phyloP scores from a whole-genome alignment of 2,113 vertebrate genomes.

The Mohoua ochrocephala region DNA sequence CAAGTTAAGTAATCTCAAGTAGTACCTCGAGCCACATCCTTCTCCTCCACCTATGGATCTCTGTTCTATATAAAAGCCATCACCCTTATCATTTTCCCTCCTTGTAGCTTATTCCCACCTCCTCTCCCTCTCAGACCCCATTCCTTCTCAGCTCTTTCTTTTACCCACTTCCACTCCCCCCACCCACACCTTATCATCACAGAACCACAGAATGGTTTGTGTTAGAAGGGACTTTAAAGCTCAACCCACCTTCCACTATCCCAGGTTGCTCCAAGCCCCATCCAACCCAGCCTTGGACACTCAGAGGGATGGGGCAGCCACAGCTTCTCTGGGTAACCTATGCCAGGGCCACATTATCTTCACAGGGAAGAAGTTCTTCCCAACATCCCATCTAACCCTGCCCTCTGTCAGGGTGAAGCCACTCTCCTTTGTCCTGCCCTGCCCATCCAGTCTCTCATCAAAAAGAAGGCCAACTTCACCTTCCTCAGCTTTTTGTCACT shows the following conservation, averaged over 20 bases:
- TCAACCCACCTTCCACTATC: too few species aligned
- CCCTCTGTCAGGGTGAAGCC: neutral
- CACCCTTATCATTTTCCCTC: neutral
- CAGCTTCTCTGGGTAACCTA: neutral
- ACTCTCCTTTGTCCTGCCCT: neutral
- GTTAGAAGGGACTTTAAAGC: neutral
- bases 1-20: neutral
- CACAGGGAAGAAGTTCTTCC: neutral
- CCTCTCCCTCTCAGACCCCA: neutral
- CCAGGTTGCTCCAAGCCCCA: accelerated
- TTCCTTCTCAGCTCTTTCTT: neutral
- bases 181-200: neutral
- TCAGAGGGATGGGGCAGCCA: neutral
- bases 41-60: neutral
- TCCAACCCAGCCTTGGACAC: neutral
- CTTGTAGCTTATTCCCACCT: neutral
- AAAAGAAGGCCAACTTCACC: neutral
- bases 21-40: neutral
- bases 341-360: accelerated
- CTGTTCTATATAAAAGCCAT: neutral
- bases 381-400: too few species aligned
- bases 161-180: neutral
- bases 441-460: neutral
- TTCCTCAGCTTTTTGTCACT: neutral
- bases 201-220: neutral